Base-by-base conservation (phyloP, 1,140 invertebrate genomes). In the Ptiloglossa arizonensis region DNA sequence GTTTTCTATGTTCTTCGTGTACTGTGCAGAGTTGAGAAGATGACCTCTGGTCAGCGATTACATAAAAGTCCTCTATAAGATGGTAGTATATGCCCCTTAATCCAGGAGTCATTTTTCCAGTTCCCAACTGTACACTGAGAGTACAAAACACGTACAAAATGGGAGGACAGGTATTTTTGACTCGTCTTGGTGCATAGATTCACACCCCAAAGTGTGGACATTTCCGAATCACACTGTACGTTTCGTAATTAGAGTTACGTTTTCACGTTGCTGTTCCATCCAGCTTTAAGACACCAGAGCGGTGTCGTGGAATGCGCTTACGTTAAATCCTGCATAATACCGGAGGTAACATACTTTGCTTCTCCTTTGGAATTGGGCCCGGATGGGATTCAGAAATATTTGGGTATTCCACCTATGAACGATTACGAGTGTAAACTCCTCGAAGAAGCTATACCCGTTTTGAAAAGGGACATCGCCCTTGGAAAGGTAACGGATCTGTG, bases 231-330 rank as follows among this genome's bases (percentile, higher is more conserved):
- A n/a, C n/a, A n/a, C n/a, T n/a, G n/a, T n/a, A n/a, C n/a, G 8
- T 22, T 17, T 41, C 11, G 13, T 13, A 11, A 59, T 56, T 17
- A 2, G 46, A 57, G 32, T 32, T 5, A 35, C 1, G 5, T 35
- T 32, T 62, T n/a, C n/a, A n/a, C 2, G 2, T 71, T 38, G 19
- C 41, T 46, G 5, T 19, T 24, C n/a, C 92, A 6, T 93, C 91
- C 22, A 88, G 94, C 92, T 0, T 71, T 94, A 41, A 89, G 91
- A 79, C 94, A 93, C 5, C 85, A 91, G 17, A 88, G 88, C 44
- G 89, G 92, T 11, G 86, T 95, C 1, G 75, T 93, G 15, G 94
- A 95, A 85, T 94, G 91, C 85, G 93, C 94, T 0, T 95, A 94
- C 77, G 93, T 94, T 15, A 89, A 85, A 48, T 93, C 92, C 0